Evolutionary conservation across 2,888 invertebrate species (phyloP).

Genomic region (Apodemia duryi): DNA sequence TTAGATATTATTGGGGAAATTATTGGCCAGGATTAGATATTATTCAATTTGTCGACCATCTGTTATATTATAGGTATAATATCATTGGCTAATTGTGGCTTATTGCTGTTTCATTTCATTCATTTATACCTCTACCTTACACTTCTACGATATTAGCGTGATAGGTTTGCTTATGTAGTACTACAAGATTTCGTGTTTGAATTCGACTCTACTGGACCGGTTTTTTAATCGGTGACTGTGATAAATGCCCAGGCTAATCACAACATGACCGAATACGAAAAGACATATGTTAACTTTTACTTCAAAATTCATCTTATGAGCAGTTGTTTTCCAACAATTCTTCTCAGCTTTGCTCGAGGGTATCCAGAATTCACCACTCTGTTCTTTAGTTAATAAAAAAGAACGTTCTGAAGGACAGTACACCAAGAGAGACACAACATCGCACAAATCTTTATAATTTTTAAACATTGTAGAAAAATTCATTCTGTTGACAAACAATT

Average conservation of each 20-base stretch:
- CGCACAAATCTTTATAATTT: slow-evolving; percentile 51
- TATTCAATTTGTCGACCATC: no score
- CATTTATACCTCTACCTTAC: no score
- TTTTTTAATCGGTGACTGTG: not conserved
- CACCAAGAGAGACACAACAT: slow-evolving; percentile 58
- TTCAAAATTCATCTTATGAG: slow-evolving; percentile 55
- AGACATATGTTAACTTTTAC: slow-evolving; percentile 32
- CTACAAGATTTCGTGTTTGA: no score
- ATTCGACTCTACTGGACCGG: no score
- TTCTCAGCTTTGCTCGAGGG: slow-evolving; percentile 57
- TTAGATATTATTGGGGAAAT: no score
- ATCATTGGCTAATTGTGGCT: no score
- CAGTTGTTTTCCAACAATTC: slow-evolving; percentile 58
- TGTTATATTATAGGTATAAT: no score
- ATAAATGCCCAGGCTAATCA: not conserved
- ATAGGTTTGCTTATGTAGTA: no score
- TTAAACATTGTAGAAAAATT: slow-evolving; percentile 48
- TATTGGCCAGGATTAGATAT: no score
- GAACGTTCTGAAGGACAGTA: slow-evolving; percentile 52
- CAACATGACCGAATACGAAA: not conserved
- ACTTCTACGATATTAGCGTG: no score
- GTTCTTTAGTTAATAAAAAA: slow-evolving; percentile 51
- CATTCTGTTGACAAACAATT: slow-evolving; percentile 4
- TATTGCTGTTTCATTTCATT: no score
- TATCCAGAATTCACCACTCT: slow-evolving; percentile 58